Percentiles rank a stretch among this genome's conserved stretches.
Conservation (phyloP, 2,888 invertebrate genomes). For the Terebella lapidaria region DNA sequence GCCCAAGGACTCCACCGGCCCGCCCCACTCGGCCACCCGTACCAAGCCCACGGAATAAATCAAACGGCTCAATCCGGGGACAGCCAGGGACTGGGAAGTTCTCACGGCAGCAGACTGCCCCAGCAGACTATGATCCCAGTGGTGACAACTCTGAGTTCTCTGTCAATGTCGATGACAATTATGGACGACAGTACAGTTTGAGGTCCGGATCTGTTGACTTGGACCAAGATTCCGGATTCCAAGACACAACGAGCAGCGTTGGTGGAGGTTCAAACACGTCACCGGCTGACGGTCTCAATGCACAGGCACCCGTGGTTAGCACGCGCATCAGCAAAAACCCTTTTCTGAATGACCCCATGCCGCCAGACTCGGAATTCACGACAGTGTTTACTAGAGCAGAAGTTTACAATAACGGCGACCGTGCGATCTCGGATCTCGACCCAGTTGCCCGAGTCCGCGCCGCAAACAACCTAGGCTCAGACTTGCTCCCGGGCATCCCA, state of each 20-base stretch:
- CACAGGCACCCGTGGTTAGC: background rate
- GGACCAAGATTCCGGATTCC: background rate
- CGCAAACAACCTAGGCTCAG: background rate
- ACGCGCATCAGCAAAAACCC: background rate
- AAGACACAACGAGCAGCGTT: background rate
- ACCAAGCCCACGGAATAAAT: conserved; percentile 6
- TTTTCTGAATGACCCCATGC: too few relatives aligned
- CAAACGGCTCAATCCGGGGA: conserved; percentile 1
- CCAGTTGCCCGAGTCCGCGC: background rate
- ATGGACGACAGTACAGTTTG: background rate
- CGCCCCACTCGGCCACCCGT: conserved; percentile 7
- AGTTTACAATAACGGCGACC: background rate
- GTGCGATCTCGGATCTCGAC: background rate
- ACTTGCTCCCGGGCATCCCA: conserved; percentile 15
- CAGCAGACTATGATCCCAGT: background rate
- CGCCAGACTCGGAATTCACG: background rate
- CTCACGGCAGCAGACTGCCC: conserved; percentile 6
- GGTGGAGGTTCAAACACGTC: background rate
- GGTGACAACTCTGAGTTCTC: background rate
- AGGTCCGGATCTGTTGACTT: background rate
- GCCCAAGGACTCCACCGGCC: background rate
- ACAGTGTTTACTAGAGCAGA: background rate
- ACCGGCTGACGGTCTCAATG: background rate
- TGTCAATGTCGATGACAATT: too few relatives aligned
- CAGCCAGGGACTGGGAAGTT: background rate